Percentiles rank a stretch among this genome's conserved stretches.
Conservation (phyloP, 2,797 vertebrate genomes). For the Sebastes cheni region DNA sequence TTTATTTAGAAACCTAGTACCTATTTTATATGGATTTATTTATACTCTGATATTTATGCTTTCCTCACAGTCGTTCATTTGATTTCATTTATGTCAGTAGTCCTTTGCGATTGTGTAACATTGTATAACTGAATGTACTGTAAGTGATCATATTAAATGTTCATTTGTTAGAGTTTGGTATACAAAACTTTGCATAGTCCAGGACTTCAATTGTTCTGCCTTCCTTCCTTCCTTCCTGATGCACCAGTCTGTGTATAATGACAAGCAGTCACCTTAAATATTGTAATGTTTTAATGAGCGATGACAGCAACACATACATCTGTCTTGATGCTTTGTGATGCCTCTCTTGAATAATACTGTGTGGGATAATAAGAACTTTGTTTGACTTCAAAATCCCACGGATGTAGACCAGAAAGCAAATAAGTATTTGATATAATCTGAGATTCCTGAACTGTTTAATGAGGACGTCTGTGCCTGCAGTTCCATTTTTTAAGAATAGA, state of each 20-base stretch:
- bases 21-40: slow-evolving; percentile 62
- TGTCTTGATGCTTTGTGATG: not conserved
- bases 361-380: slow-evolving; percentile 1
- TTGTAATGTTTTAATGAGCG: not conserved
- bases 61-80: slow-evolving; percentile 18
- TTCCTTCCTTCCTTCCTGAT: not conserved
- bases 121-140: slow-evolving; percentile 32
- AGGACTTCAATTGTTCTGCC: not conserved
- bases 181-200: not conserved
- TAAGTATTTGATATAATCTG: slow-evolving; percentile 16
- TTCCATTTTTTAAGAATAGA: slow-evolving; percentile 25
- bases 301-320: not conserved
- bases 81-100: slow-evolving; percentile 17
- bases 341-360: slow-evolving; percentile 5
- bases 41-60: slow-evolving; percentile 11
- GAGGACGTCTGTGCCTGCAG: slow-evolving; percentile 26
- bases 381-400: slow-evolving; percentile 38
- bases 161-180: slow-evolving; percentile 43
- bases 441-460: slow-evolving; percentile 28
- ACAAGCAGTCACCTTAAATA: not conserved
- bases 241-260: not conserved
- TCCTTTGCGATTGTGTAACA: slow-evolving; percentile 18
- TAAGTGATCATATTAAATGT: slow-evolving; percentile 59
- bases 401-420: slow-evolving; percentile 6
- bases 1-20: slow-evolving; percentile 29